Evolutionary conservation across 2,888 invertebrate genomes (phyloP), one percentile per base, ranked within the genome.

Genomic region (Limnephilus marmoratus): DNA sequence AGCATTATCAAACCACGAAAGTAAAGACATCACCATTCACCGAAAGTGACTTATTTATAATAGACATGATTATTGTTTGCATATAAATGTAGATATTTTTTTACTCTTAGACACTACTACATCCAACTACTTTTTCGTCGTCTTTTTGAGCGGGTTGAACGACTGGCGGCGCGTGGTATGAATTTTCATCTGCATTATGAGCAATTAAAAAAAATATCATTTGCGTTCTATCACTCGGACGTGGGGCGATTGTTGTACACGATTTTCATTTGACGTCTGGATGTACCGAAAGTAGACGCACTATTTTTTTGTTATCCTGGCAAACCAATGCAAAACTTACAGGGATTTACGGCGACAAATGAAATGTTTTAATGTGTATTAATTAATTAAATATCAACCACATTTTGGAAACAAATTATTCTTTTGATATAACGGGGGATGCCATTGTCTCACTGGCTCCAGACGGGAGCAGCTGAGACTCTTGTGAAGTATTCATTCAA

Each of bases 141-240:
- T 31, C 31, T 24, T 34, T 88, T 31, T 88, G 18, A 87, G 24
- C 45, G 92, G 92, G 93, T 93, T 93, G 93, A 93, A 93, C 92
- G 93, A 92, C 93, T 93, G 92, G 90, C 87, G 91, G 90, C 92
- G 90, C 93, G 93, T 92, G 93, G 91, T 87, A 91, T 90, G 93
- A 91, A 93, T 93, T 92, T 90, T 91, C 92, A 93, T 92, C 49
- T n/a, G 49, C 86, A 90, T 92, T 92, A 92, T 82, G 86, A 86
- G 91, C 93, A 93, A 93, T 93, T 93, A 93, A 92, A 93, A 93
- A 93, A 91, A 92, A 92, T 93, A 93, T 92, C 93, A 93, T 93
- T 92, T 93, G 90, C 92, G 92, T 91, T 92, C 92, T 91, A 93
- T 93, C 92, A 90, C 90, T 90, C 81, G 29, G 53, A 92, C 93